Evolutionary conservation across 2,888 invertebrate species (phyloP), one percentile per base, ranked within the genome.

Genomic region (Phasia obesa): DNA sequence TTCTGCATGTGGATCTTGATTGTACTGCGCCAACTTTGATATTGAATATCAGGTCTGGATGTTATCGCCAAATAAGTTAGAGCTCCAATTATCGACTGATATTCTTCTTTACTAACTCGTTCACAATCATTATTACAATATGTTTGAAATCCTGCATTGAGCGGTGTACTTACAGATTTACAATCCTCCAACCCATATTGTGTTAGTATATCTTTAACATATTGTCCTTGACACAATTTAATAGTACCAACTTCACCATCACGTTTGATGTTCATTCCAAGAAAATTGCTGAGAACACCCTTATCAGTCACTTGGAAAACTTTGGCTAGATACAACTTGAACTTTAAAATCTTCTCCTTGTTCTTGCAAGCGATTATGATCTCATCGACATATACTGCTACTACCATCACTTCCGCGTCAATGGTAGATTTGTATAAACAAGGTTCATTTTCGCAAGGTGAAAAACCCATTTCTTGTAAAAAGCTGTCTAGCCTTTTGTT

Each of bases 401-500:
- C 38, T 17, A 84, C 7, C 2, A 82, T 60, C 27, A 74, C 49
- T 9, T 81, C 35, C 19, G 35, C 35, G 6, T 65, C 31, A n/a
- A 60, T 17, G 19, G 57, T 59, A 23, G 62, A 42, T 27, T 74
- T 84, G 59, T 81, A 83, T 31, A 81, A 62, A 57, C 81, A 84
- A 4, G 81, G 81, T 49, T 84, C 82, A 64, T 80, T 79, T 2
- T 82, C 67, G 31, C 73, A 82, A 11, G 65, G 17, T 2, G 17
- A 17, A 25, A 85, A 84, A 4, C 84, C 84, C 49, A 81, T 77
- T 27, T 59, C 15, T 17, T 51, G 25, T 19, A 85, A 53, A 21
- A 71, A 76, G n/a, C 47, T 77, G 25, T 85, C 84, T 5, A 86
- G 65, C 55, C 84, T 85, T 13, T 51, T 49, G 42, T 87, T 85